Percentiles rank a stretch among this genome's conserved stretches.
Conservation (phyloP, 2,797 vertebrate genomes). For the Syngnathus acus region DNA sequence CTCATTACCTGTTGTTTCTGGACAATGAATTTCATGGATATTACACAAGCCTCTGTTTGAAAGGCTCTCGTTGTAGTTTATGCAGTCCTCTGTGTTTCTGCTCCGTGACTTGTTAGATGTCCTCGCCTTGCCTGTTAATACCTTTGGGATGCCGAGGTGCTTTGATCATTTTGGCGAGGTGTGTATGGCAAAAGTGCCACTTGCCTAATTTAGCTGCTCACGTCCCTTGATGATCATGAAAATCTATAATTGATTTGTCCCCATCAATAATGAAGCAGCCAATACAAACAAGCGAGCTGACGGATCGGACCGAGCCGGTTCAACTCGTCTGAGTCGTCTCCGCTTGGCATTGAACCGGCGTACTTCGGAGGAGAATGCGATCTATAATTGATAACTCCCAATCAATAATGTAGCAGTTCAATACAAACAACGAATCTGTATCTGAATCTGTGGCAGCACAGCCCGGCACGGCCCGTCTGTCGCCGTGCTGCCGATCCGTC, state of each 20-base stretch:
- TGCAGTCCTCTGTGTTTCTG: background rate
- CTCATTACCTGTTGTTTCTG: no score
- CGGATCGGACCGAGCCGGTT: constrained; percentile 37
- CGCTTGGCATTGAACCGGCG: constrained; percentile 49
- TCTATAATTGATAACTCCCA: constrained; percentile 59
- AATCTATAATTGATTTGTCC: constrained; percentile 43
- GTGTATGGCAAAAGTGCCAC: constrained; percentile 7
- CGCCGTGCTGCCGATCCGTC: constrained; percentile 40
- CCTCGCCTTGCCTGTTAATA: background rate
- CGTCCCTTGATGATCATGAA: constrained; percentile 34
- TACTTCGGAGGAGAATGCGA: constrained; percentile 47
- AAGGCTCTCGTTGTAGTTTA: background rate
- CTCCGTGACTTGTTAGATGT: background rate
- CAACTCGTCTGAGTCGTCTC: constrained; percentile 33
- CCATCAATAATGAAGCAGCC: constrained; percentile 48
- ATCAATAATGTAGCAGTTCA: constrained; percentile 69
- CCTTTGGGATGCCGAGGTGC: background rate
- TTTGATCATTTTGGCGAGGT: background rate
- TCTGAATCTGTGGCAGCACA: constrained; percentile 47
- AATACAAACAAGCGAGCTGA: constrained; percentile 34
- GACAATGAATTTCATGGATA: no score
- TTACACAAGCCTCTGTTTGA: no score
- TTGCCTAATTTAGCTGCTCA: constrained; percentile 17
- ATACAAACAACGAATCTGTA: constrained; percentile 60
- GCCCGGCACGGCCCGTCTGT: constrained; percentile 23